Conservation (phyloP, 2,797 vertebrate species). For the Rhinogobio ventralis region DNA sequence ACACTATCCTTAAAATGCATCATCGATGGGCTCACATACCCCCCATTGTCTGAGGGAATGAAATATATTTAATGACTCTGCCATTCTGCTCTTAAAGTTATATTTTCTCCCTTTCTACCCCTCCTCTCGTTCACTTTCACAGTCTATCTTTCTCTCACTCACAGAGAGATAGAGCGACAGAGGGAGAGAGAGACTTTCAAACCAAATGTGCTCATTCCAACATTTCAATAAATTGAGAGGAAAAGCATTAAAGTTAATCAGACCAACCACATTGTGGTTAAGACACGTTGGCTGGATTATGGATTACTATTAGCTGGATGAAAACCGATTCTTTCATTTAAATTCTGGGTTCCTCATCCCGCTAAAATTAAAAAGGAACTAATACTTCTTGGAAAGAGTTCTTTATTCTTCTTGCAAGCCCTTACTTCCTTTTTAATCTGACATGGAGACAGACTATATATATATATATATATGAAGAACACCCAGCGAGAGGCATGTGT, state of each 20-base stretch:
- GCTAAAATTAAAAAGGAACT: constrained; percentile 84
- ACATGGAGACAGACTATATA: constrained; percentile 61
- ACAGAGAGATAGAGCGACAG: constrained; percentile 71
- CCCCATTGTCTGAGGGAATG: constrained; percentile 52
- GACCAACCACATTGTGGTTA: constrained; percentile 86
- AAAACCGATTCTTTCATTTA: constrained; percentile 87
- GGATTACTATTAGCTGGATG: constrained; percentile 89
- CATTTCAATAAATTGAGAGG: constrained; percentile 86
- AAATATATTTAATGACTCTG: constrained; percentile 59
- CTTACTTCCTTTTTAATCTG: constrained; percentile 68
- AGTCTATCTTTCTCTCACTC: constrained; percentile 66
- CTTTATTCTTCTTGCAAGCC: constrained; percentile 74
- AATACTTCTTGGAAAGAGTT: constrained; percentile 85
- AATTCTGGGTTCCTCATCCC: constrained; percentile 82
- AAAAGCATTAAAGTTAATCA: constrained; percentile 88
- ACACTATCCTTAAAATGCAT: constrained; percentile 71
- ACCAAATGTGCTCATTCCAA: constrained; percentile 84
- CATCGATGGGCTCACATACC: constrained; percentile 73
- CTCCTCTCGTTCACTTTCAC: constrained; percentile 62
- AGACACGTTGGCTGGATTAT: constrained; percentile 86
- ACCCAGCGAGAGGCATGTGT: constrained; percentile 66
- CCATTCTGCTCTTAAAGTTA: constrained; percentile 52
- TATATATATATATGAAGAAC: constrained; percentile 66
- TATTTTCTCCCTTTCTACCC: constrained; percentile 33
- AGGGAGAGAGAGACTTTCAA: constrained; percentile 66